Base-by-base conservation (phyloP, 2,888 invertebrate species). In the Itoplectis maculator region DNA sequence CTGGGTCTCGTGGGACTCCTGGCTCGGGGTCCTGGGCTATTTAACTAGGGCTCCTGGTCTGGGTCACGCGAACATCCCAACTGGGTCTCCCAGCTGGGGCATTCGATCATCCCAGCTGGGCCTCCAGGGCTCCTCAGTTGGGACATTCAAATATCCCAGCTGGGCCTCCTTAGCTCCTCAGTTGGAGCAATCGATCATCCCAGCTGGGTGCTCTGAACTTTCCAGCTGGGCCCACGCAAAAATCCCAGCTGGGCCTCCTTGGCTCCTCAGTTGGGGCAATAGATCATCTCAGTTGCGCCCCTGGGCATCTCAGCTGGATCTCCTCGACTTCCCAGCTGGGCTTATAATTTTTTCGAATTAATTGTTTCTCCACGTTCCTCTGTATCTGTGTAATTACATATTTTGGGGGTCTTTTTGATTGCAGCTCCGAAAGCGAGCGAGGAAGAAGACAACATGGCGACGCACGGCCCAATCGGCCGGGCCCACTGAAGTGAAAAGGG, bases 361-460 rank as follows among this genome's bases (percentile, higher is more conserved):
- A n/a, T n/a, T n/a, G n/a, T n/a, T n/a, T n/a, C n/a, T n/a, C n/a
- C n/a, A n/a, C n/a, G n/a, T n/a, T n/a, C n/a, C n/a, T n/a, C n/a
- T n/a, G n/a, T n/a, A n/a, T n/a, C n/a, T n/a, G n/a, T n/a, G n/a
- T n/a, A n/a, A 37, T 61, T 63, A 74, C 23, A 13, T 18, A 35
- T 56, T 56, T 40, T 5, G 23, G 45, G 18, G 13, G 45, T 66
- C 45, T 18, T 45, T 18, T 2, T 75, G 45, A 59, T 75, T 75
- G 18, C 56, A 68, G 75, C 45, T 75, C 66, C 75, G 18, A 61
- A 49, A 59, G n/a, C 4, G 9, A 37, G 13, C 8, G 5, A 29
- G 29, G 29, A 29, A 29, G 29, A 29, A 29, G 29, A 18, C 47
- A 69, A 68, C 40, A 81, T 73, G 59, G 35, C 20, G 40, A 9